phyloP scores from a whole-genome alignment of 2,888 invertebrate species.

The Drosophila subquinaria region DNA sequence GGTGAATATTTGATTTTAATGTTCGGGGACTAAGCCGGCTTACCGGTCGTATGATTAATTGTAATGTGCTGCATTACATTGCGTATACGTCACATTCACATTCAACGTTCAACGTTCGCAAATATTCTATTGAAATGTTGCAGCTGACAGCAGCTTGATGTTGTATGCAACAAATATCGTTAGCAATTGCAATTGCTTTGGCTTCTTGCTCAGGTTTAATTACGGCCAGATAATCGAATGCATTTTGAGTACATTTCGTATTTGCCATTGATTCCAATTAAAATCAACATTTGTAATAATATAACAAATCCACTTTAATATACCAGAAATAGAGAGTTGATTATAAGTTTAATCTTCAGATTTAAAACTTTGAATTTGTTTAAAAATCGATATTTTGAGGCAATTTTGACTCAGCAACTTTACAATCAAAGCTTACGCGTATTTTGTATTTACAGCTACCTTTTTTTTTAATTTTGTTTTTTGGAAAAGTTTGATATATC shows the following conservation, averaged over 20 bases:
- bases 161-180: constrained; percentile 37
- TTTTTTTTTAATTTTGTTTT: too few relatives aligned
- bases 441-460: too few relatives aligned
- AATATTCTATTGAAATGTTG: constrained; percentile 41
- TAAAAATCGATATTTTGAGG: too few relatives aligned
- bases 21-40: constrained; percentile 68
- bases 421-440: too few relatives aligned
- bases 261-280: constrained; percentile 2
- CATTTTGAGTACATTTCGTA: constrained; percentile 13
- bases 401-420: too few relatives aligned
- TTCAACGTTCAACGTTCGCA: constrained; percentile 4
- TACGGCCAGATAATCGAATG: constrained; percentile 33
- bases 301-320: too few relatives aligned
- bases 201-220: constrained; percentile 41
- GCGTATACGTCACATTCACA: constrained; percentile 28
- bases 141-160: constrained; percentile 33
- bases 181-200: constrained; percentile 3
- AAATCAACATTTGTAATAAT: not conserved
- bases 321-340: too few relatives aligned
- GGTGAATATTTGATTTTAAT: constrained; percentile 73
- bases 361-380: too few relatives aligned
- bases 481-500: too few relatives aligned
- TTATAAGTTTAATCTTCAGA: too few relatives aligned
- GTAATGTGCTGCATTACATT: constrained; percentile 73
- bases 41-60: constrained; percentile 77